Conservation (phyloP, 2,888 invertebrate genomes). For the Yponomeuta evonymella region DNA sequence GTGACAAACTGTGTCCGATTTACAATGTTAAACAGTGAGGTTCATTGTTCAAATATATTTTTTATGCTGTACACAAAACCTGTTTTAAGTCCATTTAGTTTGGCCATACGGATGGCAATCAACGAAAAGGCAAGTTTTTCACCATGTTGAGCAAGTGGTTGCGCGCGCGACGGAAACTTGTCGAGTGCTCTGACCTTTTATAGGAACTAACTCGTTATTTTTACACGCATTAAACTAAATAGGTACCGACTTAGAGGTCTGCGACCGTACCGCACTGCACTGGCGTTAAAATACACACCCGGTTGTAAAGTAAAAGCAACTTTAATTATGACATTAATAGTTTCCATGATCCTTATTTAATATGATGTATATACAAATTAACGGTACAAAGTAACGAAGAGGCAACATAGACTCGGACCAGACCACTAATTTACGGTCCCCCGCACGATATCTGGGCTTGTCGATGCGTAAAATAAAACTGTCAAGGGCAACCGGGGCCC, state of each 20-base stretch:
- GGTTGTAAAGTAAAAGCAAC: not conserved
- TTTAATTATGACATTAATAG: not conserved
- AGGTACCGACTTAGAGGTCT: slow-evolving; percentile 4
- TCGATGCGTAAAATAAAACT: slow-evolving; percentile 3
- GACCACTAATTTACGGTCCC: slow-evolving; percentile 1
- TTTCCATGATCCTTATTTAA: slow-evolving; percentile 5
- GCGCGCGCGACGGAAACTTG: slow-evolving; percentile 34
- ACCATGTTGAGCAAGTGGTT: slow-evolving; percentile 38
- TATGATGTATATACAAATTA: not conserved
- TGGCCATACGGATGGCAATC: slow-evolving; percentile 17
- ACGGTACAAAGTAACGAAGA: not conserved
- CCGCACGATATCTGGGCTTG: slow-evolving; percentile 2
- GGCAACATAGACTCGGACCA: not conserved
- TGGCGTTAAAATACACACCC: not conserved
- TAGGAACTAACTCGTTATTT: slow-evolving; percentile 30
- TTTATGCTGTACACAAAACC: not conserved
- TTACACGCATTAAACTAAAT: slow-evolving; percentile 24
- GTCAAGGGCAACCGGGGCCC: not conserved
- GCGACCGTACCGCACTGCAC: slow-evolving; percentile 6
- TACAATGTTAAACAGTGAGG: not conserved
- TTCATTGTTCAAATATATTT: not conserved
- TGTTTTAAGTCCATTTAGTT: not conserved
- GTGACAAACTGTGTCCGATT: not conserved
- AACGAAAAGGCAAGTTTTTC: slow-evolving; percentile 50
- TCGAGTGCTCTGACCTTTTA: slow-evolving; percentile 47